Conservation (phyloP, 2,797 vertebrate species). For the Sebastes paucispinis region DNA sequence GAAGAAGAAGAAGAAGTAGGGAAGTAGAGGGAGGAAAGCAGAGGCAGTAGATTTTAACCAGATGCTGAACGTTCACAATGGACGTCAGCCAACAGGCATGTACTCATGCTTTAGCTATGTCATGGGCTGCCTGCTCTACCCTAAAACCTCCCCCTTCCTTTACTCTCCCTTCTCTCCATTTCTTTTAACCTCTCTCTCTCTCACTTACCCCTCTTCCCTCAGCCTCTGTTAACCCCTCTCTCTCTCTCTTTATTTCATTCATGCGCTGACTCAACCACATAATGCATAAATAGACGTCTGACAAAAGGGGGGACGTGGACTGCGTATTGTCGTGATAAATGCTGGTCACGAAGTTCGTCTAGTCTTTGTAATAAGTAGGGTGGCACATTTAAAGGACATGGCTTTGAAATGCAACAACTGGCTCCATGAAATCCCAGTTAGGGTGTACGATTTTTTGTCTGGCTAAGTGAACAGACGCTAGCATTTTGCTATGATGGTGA, state of each 20-base stretch:
- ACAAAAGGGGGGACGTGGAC: constrained; percentile 3
- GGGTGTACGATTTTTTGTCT: constrained; percentile 6
- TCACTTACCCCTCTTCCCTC: background rate
- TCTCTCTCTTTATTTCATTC: constrained; percentile 11
- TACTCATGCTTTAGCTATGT: constrained; percentile 85
- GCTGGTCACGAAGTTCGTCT: background rate
- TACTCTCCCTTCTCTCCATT: constrained; percentile 5
- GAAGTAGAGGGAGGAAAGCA: constrained; percentile 22
- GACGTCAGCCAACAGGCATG: constrained; percentile 81
- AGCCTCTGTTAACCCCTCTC: background rate
- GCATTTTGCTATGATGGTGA: constrained; percentile 74
- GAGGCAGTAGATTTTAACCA: constrained; percentile 78
- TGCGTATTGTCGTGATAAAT: constrained; percentile 21
- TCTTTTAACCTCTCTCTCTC: constrained; percentile 18
- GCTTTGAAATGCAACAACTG: constrained; percentile 4
- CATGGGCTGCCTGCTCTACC: constrained; percentile 62
- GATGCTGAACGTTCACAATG: constrained; percentile 79
- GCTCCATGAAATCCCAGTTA: background rate
- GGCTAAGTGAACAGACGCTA: constrained; percentile 25
- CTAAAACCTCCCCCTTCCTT: constrained; percentile 52
- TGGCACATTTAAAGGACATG: background rate
- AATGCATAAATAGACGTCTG: constrained; percentile 18
- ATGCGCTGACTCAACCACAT: constrained; percentile 37
- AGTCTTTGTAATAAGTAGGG: constrained; percentile 11
- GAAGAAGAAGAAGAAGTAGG: background rate